Base-by-base conservation (phyloP, 37 sponge, comb jelly and placozoan species). In the Spongilla lacustris region DNA sequence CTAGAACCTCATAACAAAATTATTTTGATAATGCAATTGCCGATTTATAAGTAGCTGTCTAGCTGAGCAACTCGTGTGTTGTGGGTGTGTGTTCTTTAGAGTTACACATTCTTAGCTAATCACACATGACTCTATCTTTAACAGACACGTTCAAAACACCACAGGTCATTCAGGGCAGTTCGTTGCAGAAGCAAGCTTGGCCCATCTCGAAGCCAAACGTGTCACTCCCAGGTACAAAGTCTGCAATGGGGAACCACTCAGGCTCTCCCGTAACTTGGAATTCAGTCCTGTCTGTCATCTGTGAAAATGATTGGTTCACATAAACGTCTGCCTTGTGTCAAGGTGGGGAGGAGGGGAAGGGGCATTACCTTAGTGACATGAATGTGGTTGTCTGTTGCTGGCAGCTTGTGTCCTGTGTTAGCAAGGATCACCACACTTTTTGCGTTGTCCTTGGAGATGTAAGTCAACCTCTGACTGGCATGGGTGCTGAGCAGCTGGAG, bases 161-260 rank as follows among this genome's bases (percentile, higher is more conserved):
- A 75, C 38, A 11, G 32, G 9, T 68, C 58, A 58, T 31, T 76
- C 29, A 76, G 4, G 66, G 37, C 33, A 33, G 81, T 34, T 75
- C n/a, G 37, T 90, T 81, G 72, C 91, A 90, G 91, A 90, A 90
- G 73, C 91, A 90, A 0, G 86, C 91, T 71, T 81, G 66, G 66
- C 91, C 83, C 24, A 84, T 30, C 66, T 85, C 86, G 70, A 85
- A 80, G 21, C 86, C 86, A 36, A 81, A 90, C 66, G 0, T 67
- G 73, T 85, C 86, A 4, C 81, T 82, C 22, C 69, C 49, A 26
- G 76, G 22, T 24, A 77, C 32, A 29, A 81, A 67, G 32, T 69
- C 34, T 13, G 70, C 68, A 4, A 37, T 46, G 38, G 91, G 91
- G 86, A 90, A 85, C 86, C 69, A 76, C 35, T 84, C 82, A 0